Conservation (phyloP, 92 coral and sea anemone genomes). For the Virgularia gustaviana region DNA sequence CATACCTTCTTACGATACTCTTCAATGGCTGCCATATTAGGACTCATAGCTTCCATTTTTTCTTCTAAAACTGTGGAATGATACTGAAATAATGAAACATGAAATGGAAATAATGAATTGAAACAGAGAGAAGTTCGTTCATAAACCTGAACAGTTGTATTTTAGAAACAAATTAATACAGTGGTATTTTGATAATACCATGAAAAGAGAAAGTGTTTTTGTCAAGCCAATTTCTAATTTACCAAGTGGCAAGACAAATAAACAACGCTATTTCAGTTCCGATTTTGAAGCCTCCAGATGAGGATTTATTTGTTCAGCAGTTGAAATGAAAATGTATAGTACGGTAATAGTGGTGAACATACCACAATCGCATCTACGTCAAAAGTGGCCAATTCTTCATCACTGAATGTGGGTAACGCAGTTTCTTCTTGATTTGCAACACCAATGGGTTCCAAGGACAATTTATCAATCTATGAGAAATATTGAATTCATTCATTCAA, state of each 20-base stretch:
- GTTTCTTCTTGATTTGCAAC: conserved; percentile 56
- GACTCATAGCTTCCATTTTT: conserved; percentile 80
- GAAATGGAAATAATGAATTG: too few relatives aligned
- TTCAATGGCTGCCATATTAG: conserved; percentile 97
- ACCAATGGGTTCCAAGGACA: conserved; percentile 70
- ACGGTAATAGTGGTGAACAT: neutral
- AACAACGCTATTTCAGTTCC: too few relatives aligned
- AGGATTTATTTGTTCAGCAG: neutral
- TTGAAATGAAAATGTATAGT: neutral
- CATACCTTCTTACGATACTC: conserved; percentile 94
- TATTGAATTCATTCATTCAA: too few relatives aligned
- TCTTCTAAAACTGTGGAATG: conserved; percentile 81
- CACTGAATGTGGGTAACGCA: conserved; percentile 63
- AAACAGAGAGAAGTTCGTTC: too few relatives aligned
- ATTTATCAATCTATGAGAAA: conserved; percentile 56
- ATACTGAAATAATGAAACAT: too few relatives aligned
- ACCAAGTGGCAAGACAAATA: too few relatives aligned
- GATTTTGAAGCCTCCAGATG: too few relatives aligned
- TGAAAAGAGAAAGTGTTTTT: too few relatives aligned
- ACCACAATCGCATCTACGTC: conserved; percentile 79
- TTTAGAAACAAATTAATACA: too few relatives aligned
- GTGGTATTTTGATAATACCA: too few relatives aligned
- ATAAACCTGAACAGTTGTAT: too few relatives aligned
- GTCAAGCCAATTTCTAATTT: too few relatives aligned
- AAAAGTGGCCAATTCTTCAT: conserved; percentile 61